phyloP scores from a whole-genome alignment of 2,888 invertebrate species.

The Smittia sp. region DNA sequence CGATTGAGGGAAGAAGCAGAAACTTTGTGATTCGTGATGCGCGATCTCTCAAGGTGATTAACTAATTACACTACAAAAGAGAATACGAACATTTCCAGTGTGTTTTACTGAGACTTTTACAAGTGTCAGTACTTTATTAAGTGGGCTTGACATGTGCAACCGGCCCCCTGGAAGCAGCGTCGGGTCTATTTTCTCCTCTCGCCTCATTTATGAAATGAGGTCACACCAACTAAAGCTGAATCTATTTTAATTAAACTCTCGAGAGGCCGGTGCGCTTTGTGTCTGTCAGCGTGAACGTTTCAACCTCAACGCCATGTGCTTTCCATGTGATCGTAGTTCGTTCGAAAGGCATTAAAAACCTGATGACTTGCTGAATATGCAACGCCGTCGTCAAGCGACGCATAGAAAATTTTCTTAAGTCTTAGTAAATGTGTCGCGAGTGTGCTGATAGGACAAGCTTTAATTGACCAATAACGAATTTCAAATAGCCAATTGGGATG shows the following conservation, averaged over 20 bases:
- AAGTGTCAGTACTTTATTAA: background rate
- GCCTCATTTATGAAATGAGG: background rate
- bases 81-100: background rate
- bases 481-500: too few species aligned
- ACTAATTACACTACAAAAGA: background rate
- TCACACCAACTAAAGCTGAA: background rate
- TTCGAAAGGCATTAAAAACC: background rate
- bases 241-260: constrained; percentile 10
- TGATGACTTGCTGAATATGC: too few species aligned
- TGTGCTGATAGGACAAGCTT: too few species aligned
- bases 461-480: too few species aligned
- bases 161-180: background rate
- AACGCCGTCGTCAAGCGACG: too few species aligned
- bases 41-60: background rate
- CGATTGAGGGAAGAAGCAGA: too few species aligned
- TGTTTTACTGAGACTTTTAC: too few species aligned
- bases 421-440: too few species aligned
- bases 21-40: too few species aligned
- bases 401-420: too few species aligned
- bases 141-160: background rate
- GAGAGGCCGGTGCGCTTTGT: background rate
- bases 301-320: background rate
- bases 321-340: background rate
- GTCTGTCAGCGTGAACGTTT: background rate
- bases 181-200: background rate